Base-by-base conservation (phyloP, 2,888 invertebrate species). In the Pyralis farinalis region DNA sequence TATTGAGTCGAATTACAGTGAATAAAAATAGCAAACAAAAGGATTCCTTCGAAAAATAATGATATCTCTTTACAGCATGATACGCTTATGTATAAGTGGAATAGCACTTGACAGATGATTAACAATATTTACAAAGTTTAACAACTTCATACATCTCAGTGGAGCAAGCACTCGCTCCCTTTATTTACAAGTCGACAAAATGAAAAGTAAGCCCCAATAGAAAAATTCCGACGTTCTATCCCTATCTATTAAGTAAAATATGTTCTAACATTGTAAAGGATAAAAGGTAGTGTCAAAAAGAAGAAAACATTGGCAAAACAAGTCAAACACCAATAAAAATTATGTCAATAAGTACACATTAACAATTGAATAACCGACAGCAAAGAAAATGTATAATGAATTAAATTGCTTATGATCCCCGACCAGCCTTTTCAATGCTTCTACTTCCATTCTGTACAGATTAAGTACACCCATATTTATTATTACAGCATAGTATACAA, bases 121-220 rank as follows among this genome's bases (percentile, higher is more conserved):
- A 81, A 82, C 79, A 77, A 81, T 85, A 85, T 84, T 81, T 85
- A 85, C 83, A 84, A 70, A 71, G 68, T 66, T 71, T 71, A 80
- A 81, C 76, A 80, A 74, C 62, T 68, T 58, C 55, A 57, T 72
- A 72, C 52, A 60, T 66, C 61, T 66, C 71, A 65, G 58, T 66
- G 58, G 52, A 63, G 60, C 65, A 56, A 44, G 42, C 33, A 8
- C 37, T 37, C 37, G 41, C 47, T 41, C 49, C 42, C 36, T 12
- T 35, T 57, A 58, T 55, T 36, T 59, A 58, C 50, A 57, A 37
- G 33, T 38, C 39, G 36, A 42, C 21, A 34, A 32, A 31, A 36
- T 45, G 31, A 42, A 31, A 31, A 12, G 5, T 12, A 12, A 27
- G 16, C 22, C 32, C 32, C 32, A 22, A 12, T 11, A 37, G 11